phyloP scores from a whole-genome alignment of 1,140 invertebrate genomes.

The Ceratina australensis region DNA sequence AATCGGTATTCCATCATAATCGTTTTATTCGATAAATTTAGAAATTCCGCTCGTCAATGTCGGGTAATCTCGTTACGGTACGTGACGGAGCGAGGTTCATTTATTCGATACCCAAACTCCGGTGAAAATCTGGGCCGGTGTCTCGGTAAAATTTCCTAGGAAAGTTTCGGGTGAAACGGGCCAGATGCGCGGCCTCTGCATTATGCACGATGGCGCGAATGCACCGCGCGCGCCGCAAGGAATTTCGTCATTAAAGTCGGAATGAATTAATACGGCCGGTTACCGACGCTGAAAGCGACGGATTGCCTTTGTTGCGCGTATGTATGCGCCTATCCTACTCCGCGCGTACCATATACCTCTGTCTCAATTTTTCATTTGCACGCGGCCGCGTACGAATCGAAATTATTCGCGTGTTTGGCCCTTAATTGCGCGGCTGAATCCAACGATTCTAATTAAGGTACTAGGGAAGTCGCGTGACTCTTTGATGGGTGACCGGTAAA shows the following conservation, averaged over 20 bases:
- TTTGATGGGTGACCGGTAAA: background rate
- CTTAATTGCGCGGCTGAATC: background rate
- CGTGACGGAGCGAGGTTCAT: too few relatives aligned
- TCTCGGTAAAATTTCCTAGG: constrained; percentile 2
- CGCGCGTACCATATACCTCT: too few relatives aligned
- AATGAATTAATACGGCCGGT: constrained; percentile 27
- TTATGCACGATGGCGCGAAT: constrained; percentile 1
- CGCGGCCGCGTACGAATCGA: background rate
- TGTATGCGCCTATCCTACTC: too few relatives aligned
- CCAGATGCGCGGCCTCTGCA: constrained; percentile 17
- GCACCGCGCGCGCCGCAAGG: background rate
- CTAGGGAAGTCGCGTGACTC: background rate
- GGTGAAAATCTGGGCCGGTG: background rate
- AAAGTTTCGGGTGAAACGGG: constrained; percentile 16
- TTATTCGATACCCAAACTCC: background rate
- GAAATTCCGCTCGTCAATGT: too few relatives aligned
- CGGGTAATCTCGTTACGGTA: too few relatives aligned
- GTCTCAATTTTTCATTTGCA: background rate
- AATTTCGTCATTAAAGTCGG: constrained; percentile 36
- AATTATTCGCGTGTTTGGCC: background rate
- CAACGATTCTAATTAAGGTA: background rate
- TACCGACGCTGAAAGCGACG: background rate
- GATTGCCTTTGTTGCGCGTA: constrained; percentile 19
- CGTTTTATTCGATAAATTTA: too few relatives aligned
- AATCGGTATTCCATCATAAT: too few relatives aligned